Base-by-base conservation (phyloP, 2,888 invertebrate genomes). In the Callimorpha dominula region DNA sequence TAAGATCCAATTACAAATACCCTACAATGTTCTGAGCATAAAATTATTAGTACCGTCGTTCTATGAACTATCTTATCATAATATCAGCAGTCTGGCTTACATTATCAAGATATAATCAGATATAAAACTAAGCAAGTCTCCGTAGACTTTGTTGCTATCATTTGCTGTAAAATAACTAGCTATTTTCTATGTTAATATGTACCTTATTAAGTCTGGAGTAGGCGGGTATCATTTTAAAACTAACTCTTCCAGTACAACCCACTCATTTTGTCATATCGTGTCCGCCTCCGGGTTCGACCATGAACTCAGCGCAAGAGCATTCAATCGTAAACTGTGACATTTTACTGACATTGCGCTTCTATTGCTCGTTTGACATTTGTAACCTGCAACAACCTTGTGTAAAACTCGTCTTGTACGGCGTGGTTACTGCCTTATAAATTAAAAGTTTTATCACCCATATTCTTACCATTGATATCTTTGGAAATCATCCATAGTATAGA, bases 251-350 rank as follows among this genome's bases (percentile, higher is more conserved):
- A 77, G 70, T 71, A 67, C 75, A 65, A 68, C 84, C 84, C 82
- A 79, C 80, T 80, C 80, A 66, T 78, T 74, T 78, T 74, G 60
- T 71, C 78, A 73, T 75, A 57, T 74, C 81, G 74, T 77, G 77
- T 75, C 73, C 79, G 84, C 81, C 78, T 76, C 77, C 80, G 75
- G 73, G 69, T 63, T 75, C 73, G 92, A 87, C 91, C 93, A 85
- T 92, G 92, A 93, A 92, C 92, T 86, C 88, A 15, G 87, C 88
- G 88, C 89, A 87, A 84, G 90, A 89, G 89, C 90, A 88, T 88
- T 87, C 85, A 86, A 88, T 88, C 91, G 89, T 93, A 92, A 93
- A 94, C 89, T 92, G 87, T 90, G 91, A 92, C 92, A 93, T 93
- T 94, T 94, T 92, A 93, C 88, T 91, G 92, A 90, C 92, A 92